phyloP scores from a whole-genome alignment of 2,797 vertebrate genomes.

The Psittacula echo region DNA sequence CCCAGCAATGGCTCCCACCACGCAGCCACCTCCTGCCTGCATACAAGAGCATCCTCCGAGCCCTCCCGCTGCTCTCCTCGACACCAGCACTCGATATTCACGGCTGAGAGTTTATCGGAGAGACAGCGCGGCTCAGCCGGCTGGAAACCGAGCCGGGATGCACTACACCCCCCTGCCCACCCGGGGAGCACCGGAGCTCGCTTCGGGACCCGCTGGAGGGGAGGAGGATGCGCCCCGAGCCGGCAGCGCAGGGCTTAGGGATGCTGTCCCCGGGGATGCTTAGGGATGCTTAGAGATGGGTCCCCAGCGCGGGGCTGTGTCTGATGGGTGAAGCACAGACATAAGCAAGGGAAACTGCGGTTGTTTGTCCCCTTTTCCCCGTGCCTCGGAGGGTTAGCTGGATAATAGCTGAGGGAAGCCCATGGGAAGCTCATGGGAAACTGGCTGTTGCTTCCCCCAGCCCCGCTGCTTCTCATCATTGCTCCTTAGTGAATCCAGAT shows the following conservation, averaged over 20 bases:
- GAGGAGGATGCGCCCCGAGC: accelerated
- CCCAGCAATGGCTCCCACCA: neutral
- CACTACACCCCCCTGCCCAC: neutral
- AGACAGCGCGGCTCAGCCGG: conserved; percentile 27
- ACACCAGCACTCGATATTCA: neutral
- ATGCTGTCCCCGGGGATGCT: neutral
- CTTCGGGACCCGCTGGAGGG: accelerated
- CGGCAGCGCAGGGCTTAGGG: accelerated
- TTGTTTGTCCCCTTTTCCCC: conserved; percentile 21
- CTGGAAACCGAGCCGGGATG: neutral
- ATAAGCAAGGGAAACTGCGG: neutral
- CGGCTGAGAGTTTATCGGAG: conserved; percentile 55
- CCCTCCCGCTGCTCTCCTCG: neutral
- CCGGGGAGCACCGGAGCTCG: neutral
- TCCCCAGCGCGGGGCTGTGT: neutral
- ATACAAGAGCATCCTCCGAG: neutral
- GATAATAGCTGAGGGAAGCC: neutral
- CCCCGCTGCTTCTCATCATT: neutral
- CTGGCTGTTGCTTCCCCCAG: neutral
- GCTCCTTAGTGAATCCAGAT: neutral
- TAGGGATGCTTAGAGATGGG: neutral
- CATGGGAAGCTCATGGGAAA: neutral
- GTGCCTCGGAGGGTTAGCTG: neutral
- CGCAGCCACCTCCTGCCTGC: neutral
- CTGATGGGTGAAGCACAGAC: neutral